These are phyloP conservation scores for Pantelozetes paolii DNA, from an alignment of 2,888 invertebrate genomes.

Conservation along the genomic window DNA sequence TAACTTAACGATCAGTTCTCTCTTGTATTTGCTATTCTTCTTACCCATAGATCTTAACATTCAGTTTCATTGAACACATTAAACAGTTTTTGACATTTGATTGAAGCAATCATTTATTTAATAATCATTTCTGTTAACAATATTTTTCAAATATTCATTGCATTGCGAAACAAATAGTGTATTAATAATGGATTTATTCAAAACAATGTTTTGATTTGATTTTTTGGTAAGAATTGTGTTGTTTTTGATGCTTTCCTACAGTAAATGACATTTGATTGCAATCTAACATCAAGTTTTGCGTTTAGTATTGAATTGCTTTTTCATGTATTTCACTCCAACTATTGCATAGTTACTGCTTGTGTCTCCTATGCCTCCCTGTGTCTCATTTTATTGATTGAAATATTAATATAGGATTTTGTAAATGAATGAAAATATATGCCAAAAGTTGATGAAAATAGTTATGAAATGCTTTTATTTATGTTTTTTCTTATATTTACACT, in stretches of 20 bases:
- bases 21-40: conserved; percentile 91
- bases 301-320: not conserved
- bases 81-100: too few relatives aligned
- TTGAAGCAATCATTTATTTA: too few relatives aligned
- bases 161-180: too few relatives aligned
- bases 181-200: too few relatives aligned
- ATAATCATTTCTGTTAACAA: too few relatives aligned
- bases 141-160: too few relatives aligned
- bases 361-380: too few relatives aligned
- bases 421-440: not conserved
- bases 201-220: not conserved
- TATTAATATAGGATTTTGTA: not conserved
- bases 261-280: not conserved
- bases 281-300: not conserved
- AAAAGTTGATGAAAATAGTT: not conserved
- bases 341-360: conserved; percentile 24
- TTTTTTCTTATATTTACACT: too few relatives aligned
- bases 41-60: conserved; percentile 69
- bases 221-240: not conserved
- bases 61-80: not conserved
- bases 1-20: conserved; percentile 85
- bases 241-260: conserved; percentile 1
- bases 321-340: not conserved
- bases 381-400: conserved; percentile 26
- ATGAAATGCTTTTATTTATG: too few relatives aligned